A percentile compares a stretch with the other conserved stretches of the same genome.
Conservation (phyloP, 2,888 invertebrate species). For the Euproctis similis region DNA sequence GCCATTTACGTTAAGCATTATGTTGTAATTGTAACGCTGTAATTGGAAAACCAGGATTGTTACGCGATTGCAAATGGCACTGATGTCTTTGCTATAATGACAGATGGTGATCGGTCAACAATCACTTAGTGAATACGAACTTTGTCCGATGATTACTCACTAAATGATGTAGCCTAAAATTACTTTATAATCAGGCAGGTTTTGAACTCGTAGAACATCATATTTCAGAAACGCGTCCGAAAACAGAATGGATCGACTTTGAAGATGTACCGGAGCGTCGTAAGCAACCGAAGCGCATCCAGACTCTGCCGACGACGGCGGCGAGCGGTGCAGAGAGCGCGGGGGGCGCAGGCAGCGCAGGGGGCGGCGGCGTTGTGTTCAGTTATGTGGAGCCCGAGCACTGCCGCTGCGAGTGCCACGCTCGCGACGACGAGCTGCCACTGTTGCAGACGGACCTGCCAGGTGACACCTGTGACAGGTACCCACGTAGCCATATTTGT, state of each 20-base stretch:
- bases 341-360: slow-evolving; percentile 18
- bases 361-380: slow-evolving; percentile 59
- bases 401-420: slow-evolving; percentile 91
- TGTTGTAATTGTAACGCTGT: no score
- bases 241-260: slow-evolving; percentile 87
- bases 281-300: slow-evolving; percentile 87
- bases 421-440: slow-evolving; percentile 58
- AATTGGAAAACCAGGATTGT: no score
- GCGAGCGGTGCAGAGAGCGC: slow-evolving; percentile 37
- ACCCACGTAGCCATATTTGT: background rate
- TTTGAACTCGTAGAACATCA: no score
- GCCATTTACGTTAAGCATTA: no score
- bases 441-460: slow-evolving; percentile 14
- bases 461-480: slow-evolving; percentile 8
- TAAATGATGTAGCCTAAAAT: no score
- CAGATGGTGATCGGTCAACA: no score
- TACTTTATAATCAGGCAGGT: no score
- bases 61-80: no score
- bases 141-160: no score
- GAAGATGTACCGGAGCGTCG: slow-evolving; percentile 89
- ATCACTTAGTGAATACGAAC: no score
- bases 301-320: slow-evolving; percentile 81
- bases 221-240: slow-evolving; percentile 33
- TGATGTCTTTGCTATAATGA: no score
- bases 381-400: slow-evolving; percentile 92